Percentiles rank a stretch among this genome's conserved stretches.
These are phyloP conservation scores for Tipula unca DNA, from an alignment of 2,888 invertebrate species.

Conservation along the genomic window DNA sequence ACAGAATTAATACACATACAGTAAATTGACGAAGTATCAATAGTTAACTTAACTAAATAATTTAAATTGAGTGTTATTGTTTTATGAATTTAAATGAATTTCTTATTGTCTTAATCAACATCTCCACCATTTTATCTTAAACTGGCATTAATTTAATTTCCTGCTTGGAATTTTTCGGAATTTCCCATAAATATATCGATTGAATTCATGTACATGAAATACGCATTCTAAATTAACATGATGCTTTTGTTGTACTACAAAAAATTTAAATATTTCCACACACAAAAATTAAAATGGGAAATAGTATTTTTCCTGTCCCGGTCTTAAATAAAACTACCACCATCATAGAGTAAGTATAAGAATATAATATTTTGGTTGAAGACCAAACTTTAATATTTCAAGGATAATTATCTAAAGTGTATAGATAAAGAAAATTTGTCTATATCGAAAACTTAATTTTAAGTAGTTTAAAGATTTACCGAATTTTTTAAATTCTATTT, in stretches of 20 bases:
- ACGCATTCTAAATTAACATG: too few relatives aligned
- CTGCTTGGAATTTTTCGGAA: not conserved
- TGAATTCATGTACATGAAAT: not conserved
- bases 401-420: not conserved
- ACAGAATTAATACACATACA: too few relatives aligned
- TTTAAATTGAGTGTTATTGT: too few relatives aligned
- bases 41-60: too few relatives aligned
- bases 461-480: not conserved
- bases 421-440: not conserved
- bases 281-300: too few relatives aligned
- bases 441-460: too few relatives aligned
- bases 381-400: not conserved
- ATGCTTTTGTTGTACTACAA: too few relatives aligned
- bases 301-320: too few relatives aligned
- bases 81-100: too few relatives aligned
- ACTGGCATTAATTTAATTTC: not conserved
- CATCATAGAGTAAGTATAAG: not conserved
- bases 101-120: too few relatives aligned
- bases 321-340: not conserved
- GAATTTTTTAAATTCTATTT: not conserved
- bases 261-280: too few relatives aligned
- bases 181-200: not conserved
- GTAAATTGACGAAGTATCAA: too few relatives aligned
- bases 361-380: not conserved
- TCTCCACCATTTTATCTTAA: not conserved